These are phyloP conservation scores for Stomatorhinus walkeri DNA, from an alignment of 2,797 vertebrate species.

Conservation along the genomic window DNA sequence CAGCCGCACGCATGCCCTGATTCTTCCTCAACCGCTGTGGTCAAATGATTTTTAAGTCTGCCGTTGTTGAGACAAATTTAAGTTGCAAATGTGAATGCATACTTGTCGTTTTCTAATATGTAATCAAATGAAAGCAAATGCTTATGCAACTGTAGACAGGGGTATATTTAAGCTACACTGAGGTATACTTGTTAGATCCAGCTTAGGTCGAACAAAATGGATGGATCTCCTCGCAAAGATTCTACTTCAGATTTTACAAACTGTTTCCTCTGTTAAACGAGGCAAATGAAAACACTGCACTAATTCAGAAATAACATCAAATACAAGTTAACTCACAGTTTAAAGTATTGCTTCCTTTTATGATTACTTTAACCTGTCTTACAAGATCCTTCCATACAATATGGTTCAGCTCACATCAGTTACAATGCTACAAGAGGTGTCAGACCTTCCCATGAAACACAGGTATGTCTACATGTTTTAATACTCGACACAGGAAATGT, in stretches of 20 bases:
- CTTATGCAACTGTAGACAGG: not conserved
- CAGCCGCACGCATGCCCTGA: not conserved
- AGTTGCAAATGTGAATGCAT: not conserved
- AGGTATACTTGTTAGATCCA: not conserved
- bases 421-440: not conserved
- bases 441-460: not conserved
- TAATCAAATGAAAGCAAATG: not conserved
- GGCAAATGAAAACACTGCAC: not conserved
- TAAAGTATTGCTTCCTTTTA: not conserved
- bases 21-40: not conserved
- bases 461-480: conserved; percentile 2
- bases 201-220: not conserved
- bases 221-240: not conserved
- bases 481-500: not conserved
- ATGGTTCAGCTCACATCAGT: not conserved
- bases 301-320: not conserved
- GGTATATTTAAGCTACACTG: not conserved
- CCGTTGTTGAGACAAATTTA: not conserved
- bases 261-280: not conserved
- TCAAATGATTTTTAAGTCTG: not conserved
- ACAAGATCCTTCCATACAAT: not conserved
- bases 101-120: not conserved
- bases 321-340: not conserved
- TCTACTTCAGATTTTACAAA: not conserved
- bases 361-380: not conserved